Evolutionary conservation across 2,113 vertebrate species (phyloP).

Genomic region (Gavialis gangeticus): DNA sequence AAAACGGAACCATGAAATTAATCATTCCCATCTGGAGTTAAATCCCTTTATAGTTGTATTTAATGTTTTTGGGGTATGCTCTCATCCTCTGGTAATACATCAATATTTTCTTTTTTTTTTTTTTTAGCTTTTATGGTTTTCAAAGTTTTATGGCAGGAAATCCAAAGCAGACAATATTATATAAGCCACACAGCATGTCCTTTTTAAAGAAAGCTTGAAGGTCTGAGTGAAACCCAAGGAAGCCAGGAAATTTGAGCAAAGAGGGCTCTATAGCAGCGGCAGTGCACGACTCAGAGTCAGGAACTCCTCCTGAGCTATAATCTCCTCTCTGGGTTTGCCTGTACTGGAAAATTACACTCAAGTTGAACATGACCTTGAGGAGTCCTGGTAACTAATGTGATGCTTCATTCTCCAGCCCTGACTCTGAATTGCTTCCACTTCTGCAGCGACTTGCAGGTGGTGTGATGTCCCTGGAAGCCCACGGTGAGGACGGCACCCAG

Average conservation of each 20-base stretch:
- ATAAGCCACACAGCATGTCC: background rate
- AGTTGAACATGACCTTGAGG: background rate
- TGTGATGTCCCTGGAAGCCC: background rate
- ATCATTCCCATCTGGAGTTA: background rate
- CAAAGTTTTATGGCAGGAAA: background rate
- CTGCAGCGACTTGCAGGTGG: background rate
- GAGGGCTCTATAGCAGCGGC: background rate
- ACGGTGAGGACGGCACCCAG: background rate
- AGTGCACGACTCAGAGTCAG: background rate
- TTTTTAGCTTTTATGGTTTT: background rate
- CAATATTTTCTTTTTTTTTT: rapidly evolving
- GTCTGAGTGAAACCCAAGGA: background rate
- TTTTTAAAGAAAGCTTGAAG: background rate
- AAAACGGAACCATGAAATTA: background rate
- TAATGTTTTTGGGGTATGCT: background rate
- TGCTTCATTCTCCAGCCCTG: no score
- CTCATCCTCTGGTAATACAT: rapidly evolving
- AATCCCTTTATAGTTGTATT: background rate
- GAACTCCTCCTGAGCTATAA: background rate
- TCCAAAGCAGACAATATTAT: background rate
- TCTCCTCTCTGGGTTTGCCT: background rate
- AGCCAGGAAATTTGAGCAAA: background rate
- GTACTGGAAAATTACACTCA: background rate
- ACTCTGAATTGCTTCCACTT: background rate
- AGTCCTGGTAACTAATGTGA: background rate